Evolutionary conservation across 1,140 invertebrate species (phyloP).

Genomic region (Holcopasites calliopsidis): DNA sequence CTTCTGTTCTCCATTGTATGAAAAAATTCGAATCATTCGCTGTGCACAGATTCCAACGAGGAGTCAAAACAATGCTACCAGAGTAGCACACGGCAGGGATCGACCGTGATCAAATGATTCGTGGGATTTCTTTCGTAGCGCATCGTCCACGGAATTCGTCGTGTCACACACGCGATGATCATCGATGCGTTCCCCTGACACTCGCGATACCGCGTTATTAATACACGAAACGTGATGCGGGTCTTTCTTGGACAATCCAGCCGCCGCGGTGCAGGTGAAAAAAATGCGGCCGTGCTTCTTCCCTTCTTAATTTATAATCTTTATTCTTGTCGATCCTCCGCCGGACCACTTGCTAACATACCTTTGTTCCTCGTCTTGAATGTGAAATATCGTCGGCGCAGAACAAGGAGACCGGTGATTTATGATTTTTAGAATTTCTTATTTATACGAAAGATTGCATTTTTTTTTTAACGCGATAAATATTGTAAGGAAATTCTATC

Average conservation of each 20-base stretch:
- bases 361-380: not conserved
- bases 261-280: constrained; percentile 11
- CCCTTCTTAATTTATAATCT: constrained; percentile 20
- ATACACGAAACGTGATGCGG: constrained; percentile 52
- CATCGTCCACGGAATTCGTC: constrained; percentile 45
- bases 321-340: not conserved
- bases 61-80: constrained; percentile 65
- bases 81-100: constrained; percentile 45
- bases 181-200: constrained; percentile 40
- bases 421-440: not conserved
- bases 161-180: constrained; percentile 53
- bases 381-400: not conserved
- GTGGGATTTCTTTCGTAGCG: constrained; percentile 31
- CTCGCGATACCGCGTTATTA: constrained; percentile 54
- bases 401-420: not conserved
- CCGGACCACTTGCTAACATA: not conserved
- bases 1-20: too few species aligned
- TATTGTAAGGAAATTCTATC: too few species aligned
- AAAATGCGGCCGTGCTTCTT: constrained; percentile 7
- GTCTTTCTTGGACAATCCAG: constrained; percentile 18
- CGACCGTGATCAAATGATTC: constrained; percentile 55
- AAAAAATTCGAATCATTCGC: not conserved
- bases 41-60: not conserved
- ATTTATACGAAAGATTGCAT: too few species aligned
- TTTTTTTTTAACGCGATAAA: too few species aligned